Conservation (phyloP, 2,113 vertebrate species). For the Mirounga angustirostris region DNA sequence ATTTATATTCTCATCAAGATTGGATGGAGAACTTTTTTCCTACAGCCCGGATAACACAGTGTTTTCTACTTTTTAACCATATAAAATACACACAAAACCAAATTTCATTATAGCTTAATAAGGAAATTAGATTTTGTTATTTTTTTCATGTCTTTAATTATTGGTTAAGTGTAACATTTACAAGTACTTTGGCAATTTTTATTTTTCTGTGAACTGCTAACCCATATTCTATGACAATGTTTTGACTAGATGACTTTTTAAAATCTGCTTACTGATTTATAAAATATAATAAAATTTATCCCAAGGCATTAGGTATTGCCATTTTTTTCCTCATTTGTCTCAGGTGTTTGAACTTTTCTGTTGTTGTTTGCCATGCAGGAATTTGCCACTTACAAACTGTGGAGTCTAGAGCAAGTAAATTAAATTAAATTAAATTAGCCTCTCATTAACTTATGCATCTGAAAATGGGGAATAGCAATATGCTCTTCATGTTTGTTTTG, state of each 20-base stretch:
- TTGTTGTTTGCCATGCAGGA: background rate
- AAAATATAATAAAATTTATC: background rate
- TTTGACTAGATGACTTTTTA: background rate
- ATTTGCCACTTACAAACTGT: background rate
- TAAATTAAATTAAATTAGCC: background rate
- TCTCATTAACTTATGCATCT: conserved; percentile 14
- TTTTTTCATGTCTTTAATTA: background rate
- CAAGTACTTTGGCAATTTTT: background rate
- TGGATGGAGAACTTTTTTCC: background rate
- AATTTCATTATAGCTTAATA: background rate
- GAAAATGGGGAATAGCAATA: background rate
- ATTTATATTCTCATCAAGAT: conserved; percentile 1
- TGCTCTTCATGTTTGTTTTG: background rate
- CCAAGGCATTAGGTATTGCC: background rate
- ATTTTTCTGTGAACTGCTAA: background rate
- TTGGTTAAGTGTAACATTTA: background rate
- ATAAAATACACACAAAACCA: background rate
- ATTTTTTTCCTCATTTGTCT: background rate
- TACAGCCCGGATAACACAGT: background rate
- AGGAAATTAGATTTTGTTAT: background rate
- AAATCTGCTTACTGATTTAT: background rate
- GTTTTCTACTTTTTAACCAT: background rate
- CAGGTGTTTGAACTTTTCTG: background rate
- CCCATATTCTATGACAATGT: background rate
- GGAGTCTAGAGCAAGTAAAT: background rate